Conservation (phyloP, 2,113 vertebrate species). For the Oryzias woworae region DNA sequence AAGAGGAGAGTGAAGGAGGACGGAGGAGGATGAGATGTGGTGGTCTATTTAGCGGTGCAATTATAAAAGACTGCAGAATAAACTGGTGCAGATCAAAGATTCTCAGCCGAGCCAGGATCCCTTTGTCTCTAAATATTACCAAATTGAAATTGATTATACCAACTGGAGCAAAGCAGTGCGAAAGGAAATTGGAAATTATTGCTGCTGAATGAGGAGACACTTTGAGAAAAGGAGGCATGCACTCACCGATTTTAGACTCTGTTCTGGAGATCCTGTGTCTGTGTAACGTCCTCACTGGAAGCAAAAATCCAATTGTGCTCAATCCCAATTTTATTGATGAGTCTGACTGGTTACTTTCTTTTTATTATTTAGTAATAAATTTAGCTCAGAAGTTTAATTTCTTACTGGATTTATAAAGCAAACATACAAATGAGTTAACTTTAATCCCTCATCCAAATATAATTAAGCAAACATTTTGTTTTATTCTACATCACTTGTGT, state of each 20-base stretch:
- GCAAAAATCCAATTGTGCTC: background rate
- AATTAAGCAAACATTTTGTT: too few species aligned
- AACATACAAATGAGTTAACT: too few species aligned
- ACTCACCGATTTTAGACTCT: slow-evolving; percentile 32
- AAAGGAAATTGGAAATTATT: slow-evolving; percentile 71
- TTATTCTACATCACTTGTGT: too few species aligned
- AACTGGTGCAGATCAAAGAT: slow-evolving; percentile 54
- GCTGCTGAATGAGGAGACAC: slow-evolving; percentile 33
- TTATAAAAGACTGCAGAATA: slow-evolving; percentile 24
- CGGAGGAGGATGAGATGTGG: slow-evolving; percentile 25
- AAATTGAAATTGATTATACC: slow-evolving; percentile 68
- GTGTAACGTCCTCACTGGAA: slow-evolving; percentile 1
- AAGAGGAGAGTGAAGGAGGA: slow-evolving; percentile 17
- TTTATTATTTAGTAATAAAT: too few species aligned
- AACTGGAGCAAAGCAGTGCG: slow-evolving; percentile 64
- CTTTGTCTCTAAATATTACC: slow-evolving; percentile 66
- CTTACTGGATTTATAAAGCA: too few species aligned
- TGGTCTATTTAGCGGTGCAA: slow-evolving; percentile 34
- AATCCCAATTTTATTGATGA: background rate
- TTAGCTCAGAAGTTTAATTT: too few species aligned
- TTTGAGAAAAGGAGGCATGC: slow-evolving; percentile 20
- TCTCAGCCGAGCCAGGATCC: slow-evolving; percentile 32
- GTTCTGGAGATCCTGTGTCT: background rate
- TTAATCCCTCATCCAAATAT: too few species aligned
- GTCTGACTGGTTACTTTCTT: too few species aligned